Conservation (phyloP, 2,113 vertebrate genomes). For the Apodemus sylvaticus region DNA sequence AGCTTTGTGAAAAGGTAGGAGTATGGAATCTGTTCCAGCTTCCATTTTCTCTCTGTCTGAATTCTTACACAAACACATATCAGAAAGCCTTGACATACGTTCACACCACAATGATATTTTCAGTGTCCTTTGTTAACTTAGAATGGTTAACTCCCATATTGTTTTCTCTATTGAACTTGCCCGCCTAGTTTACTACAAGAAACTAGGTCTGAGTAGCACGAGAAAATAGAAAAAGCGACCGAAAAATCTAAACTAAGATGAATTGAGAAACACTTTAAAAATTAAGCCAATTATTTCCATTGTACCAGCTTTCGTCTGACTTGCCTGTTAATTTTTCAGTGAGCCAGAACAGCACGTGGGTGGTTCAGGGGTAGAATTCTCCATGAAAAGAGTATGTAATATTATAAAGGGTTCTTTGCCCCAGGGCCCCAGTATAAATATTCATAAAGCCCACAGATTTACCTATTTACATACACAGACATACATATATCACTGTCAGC, state of each 20-base stretch:
- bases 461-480: not conserved
- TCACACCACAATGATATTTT: not conserved
- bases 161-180: constrained; percentile 12
- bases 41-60: not conserved
- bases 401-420: not conserved
- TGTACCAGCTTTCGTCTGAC: not conserved
- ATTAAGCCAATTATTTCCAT: not conserved
- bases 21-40: not conserved
- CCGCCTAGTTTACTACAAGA: constrained; percentile 32
- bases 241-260: constrained; percentile 9
- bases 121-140: not conserved
- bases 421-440: not conserved
- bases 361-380: not conserved
- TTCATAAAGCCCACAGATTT: not conserved
- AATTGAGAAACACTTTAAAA: constrained; percentile 41
- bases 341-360: not conserved
- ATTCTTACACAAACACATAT: not conserved
- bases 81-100: not conserved
- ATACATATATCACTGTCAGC: not conserved
- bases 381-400: not conserved
- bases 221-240: constrained; percentile 4
- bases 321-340: constrained; percentile 3
- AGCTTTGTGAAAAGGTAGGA: not conserved
- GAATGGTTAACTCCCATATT: not conserved
- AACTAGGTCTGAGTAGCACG: not conserved